These are phyloP conservation scores for Serranochromis macrocephalus DNA, from an alignment of 2,113 vertebrate genomes.

Conservation along the genomic window DNA sequence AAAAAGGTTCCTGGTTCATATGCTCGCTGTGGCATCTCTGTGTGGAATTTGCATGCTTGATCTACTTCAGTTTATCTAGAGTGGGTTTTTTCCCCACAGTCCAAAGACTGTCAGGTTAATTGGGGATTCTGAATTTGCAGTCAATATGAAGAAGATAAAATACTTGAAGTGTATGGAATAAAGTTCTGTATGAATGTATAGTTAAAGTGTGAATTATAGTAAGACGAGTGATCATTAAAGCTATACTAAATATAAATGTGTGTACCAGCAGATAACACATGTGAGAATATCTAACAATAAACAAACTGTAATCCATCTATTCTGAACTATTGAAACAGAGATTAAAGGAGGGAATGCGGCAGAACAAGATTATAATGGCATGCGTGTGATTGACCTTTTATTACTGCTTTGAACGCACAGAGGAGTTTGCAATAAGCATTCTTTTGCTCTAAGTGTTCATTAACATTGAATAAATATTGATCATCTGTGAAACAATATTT, in stretches of 20 bases:
- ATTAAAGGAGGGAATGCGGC: background rate
- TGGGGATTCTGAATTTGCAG: background rate
- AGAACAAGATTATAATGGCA: background rate
- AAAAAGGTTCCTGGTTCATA: background rate
- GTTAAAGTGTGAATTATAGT: background rate
- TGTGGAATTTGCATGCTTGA: background rate
- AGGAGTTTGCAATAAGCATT: background rate
- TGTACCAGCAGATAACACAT: background rate
- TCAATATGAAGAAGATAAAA: background rate
- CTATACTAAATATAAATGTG: background rate
- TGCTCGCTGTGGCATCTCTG: background rate
- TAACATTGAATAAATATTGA: background rate
- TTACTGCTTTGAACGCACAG: background rate
- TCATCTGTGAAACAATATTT: background rate
- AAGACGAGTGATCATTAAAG: background rate
- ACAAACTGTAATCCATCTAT: background rate
- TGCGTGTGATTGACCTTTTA: accelerated
- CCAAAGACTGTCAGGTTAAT: background rate
- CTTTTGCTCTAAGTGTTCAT: background rate
- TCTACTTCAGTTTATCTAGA: background rate
- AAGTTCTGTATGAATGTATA: background rate
- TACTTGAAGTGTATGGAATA: background rate
- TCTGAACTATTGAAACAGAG: background rate
- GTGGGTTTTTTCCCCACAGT: background rate
- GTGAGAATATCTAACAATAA: background rate